phyloP scores from a whole-genome alignment of 2,797 vertebrate genomes.

The Sebastes hubbsi region DNA sequence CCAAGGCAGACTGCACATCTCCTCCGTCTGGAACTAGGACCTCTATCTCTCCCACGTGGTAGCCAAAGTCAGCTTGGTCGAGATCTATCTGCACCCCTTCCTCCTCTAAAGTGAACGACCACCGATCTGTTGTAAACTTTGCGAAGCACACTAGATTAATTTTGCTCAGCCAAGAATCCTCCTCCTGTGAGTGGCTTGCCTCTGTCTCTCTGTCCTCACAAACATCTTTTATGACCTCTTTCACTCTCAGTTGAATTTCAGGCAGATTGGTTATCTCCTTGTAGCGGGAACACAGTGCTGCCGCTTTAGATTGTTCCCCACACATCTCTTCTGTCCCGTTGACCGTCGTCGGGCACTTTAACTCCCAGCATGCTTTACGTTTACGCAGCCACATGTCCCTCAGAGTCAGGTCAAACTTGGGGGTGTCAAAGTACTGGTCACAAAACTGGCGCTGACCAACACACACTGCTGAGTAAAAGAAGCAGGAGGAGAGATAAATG shows the following conservation, averaged over 20 bases:
- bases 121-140: slow-evolving; percentile 77
- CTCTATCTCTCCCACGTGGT: slow-evolving; percentile 85
- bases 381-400: slow-evolving; percentile 82
- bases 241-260: slow-evolving; percentile 77
- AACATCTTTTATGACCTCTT: slow-evolving; percentile 55
- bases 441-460: slow-evolving; percentile 72
- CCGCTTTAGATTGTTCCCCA: slow-evolving; percentile 26
- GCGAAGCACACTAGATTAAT: slow-evolving; percentile 80
- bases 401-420: slow-evolving; percentile 77
- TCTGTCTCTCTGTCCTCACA: slow-evolving; percentile 6
- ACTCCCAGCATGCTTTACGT: slow-evolving; percentile 82
- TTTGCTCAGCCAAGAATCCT: slow-evolving; percentile 68
- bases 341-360: slow-evolving; percentile 73
- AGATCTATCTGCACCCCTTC: slow-evolving; percentile 79
- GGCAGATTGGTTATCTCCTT: slow-evolving; percentile 79
- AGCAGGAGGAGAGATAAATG: background rate
- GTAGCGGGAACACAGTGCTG: slow-evolving; percentile 76
- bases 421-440: slow-evolving; percentile 84
- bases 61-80: slow-evolving; percentile 84
- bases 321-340: background rate
- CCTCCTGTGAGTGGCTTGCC: slow-evolving; percentile 10
- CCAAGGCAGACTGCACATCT: slow-evolving; percentile 73
- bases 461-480: slow-evolving; percentile 57
- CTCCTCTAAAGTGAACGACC: slow-evolving; percentile 74
- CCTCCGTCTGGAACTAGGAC: slow-evolving; percentile 78